Evolutionary conservation across 2,888 invertebrate species (phyloP), one percentile per base, ranked within the genome.

Genomic region (Aelia acuminata): DNA sequence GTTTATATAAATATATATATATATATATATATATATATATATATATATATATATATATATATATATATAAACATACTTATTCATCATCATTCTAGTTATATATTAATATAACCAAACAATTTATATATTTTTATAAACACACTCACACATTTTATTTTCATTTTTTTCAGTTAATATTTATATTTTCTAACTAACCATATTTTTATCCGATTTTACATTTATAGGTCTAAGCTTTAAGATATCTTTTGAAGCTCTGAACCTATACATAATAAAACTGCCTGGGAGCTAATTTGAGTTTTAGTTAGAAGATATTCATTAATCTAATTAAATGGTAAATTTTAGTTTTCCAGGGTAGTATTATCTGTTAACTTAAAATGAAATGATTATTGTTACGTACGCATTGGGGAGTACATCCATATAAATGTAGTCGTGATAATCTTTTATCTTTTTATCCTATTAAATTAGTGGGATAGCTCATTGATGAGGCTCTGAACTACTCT

Each of bases 81-180:
- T 15, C 49, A 49, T 57, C 26, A 57, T 57, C 10, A 22, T 57
- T 57, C n/a, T 57, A 57, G 11, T 13, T 11, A 50, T 50, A 22
- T 50, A 50, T 53, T 53, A 26, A 53, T 26, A 57, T n/a, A n/a
- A n/a, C n/a, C n/a, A n/a, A n/a, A n/a, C n/a, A n/a, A n/a, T n/a
- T n/a, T n/a, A n/a, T 26, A 57, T 57, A 57, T 57, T 57, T 53
- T 57, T 57, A 57, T 57, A 26, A 57, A 57, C 26, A 57, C 26
- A 1, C 57, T 57, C 57, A 57, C 57, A n/a, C 57, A 57, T 57
- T 57, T 57, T 53, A n/a, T 10, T 50, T 50, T 48, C 22, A 11
- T 49, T 49, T 22, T 3, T 50, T 53, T n/a, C 4, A 53, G n/a
- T 53, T n/a, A n/a, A 53, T 53, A 53, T 53, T 53, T 53, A 53